phyloP scores from a whole-genome alignment of 1,140 invertebrate species.

The Stenopsyche tienmushanensis region DNA sequence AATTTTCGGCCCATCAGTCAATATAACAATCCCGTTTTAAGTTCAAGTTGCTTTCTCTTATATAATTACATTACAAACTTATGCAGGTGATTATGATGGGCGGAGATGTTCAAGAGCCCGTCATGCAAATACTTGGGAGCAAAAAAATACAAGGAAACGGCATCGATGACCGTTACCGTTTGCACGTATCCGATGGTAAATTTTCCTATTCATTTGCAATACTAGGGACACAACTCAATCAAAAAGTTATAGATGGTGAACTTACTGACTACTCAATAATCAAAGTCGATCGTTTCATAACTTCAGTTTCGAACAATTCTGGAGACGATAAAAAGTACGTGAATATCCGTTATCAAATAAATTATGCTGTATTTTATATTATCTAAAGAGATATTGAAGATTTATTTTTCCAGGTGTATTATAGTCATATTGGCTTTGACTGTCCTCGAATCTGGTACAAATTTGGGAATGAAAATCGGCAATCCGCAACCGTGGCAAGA shows the following conservation, averaged over 20 bases:
- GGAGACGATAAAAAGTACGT: conserved; percentile 58
- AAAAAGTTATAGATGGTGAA: conserved; percentile 67
- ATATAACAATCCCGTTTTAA: too few species aligned
- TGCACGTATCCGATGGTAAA: conserved; percentile 84
- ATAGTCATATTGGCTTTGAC: conserved; percentile 80
- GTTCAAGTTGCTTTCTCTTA: too few species aligned
- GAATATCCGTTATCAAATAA: too few species aligned
- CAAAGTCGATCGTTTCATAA: conserved; percentile 75
- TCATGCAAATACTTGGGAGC: conserved; percentile 74
- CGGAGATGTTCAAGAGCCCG: conserved; percentile 63
- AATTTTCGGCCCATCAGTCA: too few species aligned
- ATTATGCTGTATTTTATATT: too few species aligned
- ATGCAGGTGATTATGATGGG: conserved; percentile 70
- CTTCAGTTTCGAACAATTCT: conserved; percentile 72
- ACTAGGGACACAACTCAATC: conserved; percentile 86
- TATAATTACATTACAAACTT: too few species aligned
- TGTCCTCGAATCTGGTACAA: conserved; percentile 67
- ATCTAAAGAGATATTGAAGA: too few species aligned
- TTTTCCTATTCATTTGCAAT: conserved; percentile 85
- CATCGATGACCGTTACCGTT: conserved; percentile 75
- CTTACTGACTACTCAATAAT: conserved; percentile 76
- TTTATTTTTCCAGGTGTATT: conserved; percentile 61
- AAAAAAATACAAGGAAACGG: conserved; percentile 63
- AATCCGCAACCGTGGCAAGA: conserved; percentile 65
- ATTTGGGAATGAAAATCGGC: conserved; percentile 76